A percentile compares a stretch with the other conserved stretches of the same genome.
Evolutionary conservation across 2,113 vertebrate species (phyloP).

Genomic region (Nerophis lumbriciformis): DNA sequence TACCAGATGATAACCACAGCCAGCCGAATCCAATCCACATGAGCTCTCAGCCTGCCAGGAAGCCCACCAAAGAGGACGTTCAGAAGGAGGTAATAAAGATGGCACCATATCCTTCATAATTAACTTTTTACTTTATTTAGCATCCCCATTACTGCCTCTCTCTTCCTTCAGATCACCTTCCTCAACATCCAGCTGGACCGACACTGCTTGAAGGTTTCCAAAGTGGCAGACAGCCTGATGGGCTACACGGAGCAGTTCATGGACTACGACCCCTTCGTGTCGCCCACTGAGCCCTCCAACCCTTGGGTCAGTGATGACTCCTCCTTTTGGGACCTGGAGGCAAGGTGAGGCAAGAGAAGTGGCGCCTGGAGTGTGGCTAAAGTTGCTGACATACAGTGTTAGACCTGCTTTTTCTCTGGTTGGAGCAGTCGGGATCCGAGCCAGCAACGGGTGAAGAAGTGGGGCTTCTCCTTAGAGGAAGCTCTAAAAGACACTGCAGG

Average conservation of each 20-base stretch:
- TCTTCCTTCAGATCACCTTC: constrained; percentile 81
- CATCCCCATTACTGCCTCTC: constrained; percentile 33
- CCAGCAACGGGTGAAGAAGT: constrained; percentile 90
- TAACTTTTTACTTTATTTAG: constrained; percentile 37
- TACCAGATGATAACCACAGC: constrained; percentile 85
- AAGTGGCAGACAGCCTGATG: constrained; percentile 96
- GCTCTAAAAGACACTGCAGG: constrained; percentile 88
- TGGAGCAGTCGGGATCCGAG: constrained; percentile 83
- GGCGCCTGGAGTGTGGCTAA: neutral
- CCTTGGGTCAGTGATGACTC: constrained; percentile 89
- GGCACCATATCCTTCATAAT: constrained; percentile 32
- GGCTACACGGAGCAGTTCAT: constrained; percentile 87
- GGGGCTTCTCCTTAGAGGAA: constrained; percentile 92
- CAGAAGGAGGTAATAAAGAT: constrained; percentile 78
- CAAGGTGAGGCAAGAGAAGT: constrained; percentile 70
- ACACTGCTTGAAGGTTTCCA: constrained; percentile 97
- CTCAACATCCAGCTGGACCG: constrained; percentile 90
- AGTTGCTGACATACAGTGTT: neutral
- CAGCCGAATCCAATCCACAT: constrained; percentile 82
- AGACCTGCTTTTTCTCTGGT: neutral
- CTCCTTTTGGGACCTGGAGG: constrained; percentile 88
- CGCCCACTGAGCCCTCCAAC: constrained; percentile 86
- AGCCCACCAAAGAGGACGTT: constrained; percentile 88
- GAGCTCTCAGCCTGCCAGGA: constrained; percentile 79
- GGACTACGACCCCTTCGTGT: constrained; percentile 88